A percentile compares a stretch with the other conserved stretches of the same genome.
These are phyloP conservation scores for Uloborus plumipes DNA, from an alignment of 2,888 invertebrate species.

Conservation along the genomic window DNA sequence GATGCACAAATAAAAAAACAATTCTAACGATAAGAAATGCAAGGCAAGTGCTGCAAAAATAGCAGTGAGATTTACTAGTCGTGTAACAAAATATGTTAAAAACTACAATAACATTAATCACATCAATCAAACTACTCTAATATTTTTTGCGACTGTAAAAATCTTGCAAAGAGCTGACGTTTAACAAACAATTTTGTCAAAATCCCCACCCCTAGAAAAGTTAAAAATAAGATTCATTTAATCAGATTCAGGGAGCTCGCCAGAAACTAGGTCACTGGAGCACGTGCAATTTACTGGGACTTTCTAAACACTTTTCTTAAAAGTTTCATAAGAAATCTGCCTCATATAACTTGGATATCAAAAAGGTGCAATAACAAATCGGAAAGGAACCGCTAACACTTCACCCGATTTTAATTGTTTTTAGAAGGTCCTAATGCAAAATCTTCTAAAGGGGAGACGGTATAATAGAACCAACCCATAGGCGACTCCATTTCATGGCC, in stretches of 20 bases:
- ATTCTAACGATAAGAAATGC: too few relatives aligned
- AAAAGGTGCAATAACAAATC: background rate
- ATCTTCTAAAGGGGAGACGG: constrained; percentile 25
- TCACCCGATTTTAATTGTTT: background rate
- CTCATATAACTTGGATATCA: background rate
- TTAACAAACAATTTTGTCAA: too few relatives aligned
- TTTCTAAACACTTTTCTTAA: background rate
- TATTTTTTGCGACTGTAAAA: too few relatives aligned
- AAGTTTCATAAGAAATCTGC: background rate
- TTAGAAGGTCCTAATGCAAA: constrained; percentile 5
- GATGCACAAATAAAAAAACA: too few relatives aligned
- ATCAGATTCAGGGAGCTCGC: constrained; percentile 49
- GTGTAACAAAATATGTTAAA: too few relatives aligned
- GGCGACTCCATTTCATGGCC: constrained; percentile 50
- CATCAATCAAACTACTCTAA: too few relatives aligned
- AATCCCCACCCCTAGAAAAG: constrained; percentile 4
- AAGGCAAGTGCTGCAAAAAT: too few relatives aligned
- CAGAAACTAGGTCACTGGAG: constrained; percentile 58
- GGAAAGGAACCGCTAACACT: background rate
- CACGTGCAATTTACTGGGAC: constrained; percentile 43
- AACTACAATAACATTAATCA: too few relatives aligned
- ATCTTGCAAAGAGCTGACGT: too few relatives aligned
- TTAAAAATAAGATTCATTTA: constrained; percentile 49
- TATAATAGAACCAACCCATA: constrained; percentile 46
- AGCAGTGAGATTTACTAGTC: too few relatives aligned